A percentile compares a stretch with the other conserved stretches of the same genome.
Evolutionary conservation across 2,113 vertebrate species (phyloP).

Genomic region (Machaerirhynchus nigripectus): DNA sequence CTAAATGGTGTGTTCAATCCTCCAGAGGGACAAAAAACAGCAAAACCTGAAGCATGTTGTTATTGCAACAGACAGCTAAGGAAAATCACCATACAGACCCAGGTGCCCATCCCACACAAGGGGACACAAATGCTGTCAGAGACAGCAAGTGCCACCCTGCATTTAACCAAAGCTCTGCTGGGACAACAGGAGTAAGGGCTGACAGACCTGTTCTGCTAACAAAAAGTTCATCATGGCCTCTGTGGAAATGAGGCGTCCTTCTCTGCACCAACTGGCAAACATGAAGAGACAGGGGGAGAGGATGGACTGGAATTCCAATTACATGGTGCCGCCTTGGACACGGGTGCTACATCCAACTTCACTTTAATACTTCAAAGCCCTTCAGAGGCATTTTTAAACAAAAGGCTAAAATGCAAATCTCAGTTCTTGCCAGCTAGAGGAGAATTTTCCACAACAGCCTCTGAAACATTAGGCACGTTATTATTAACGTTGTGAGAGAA

Average conservation of each 20-base stretch:
- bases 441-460: not conserved
- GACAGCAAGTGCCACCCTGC: not conserved
- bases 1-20: not conserved
- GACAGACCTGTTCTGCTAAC: not conserved
- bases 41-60: not conserved
- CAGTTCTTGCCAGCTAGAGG: not conserved
- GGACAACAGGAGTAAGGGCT: not conserved
- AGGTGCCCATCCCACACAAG: not conserved
- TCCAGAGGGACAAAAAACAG: not conserved
- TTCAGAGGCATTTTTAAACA: not conserved
- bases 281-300: not conserved
- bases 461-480: not conserved
- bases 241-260: not conserved
- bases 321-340: not conserved
- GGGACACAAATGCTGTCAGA: not conserved
- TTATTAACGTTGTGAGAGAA: not conserved
- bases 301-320: not conserved
- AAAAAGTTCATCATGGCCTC: not conserved
- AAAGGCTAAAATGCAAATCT: conserved; percentile 16
- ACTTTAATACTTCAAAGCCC: not conserved
- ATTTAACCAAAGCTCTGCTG: not conserved
- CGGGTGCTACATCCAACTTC: not conserved
- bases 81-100: not conserved
- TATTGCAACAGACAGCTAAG: not conserved
- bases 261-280: not conserved